Conservation (phyloP, 2,888 invertebrate genomes). For the Atrina japonica region DNA sequence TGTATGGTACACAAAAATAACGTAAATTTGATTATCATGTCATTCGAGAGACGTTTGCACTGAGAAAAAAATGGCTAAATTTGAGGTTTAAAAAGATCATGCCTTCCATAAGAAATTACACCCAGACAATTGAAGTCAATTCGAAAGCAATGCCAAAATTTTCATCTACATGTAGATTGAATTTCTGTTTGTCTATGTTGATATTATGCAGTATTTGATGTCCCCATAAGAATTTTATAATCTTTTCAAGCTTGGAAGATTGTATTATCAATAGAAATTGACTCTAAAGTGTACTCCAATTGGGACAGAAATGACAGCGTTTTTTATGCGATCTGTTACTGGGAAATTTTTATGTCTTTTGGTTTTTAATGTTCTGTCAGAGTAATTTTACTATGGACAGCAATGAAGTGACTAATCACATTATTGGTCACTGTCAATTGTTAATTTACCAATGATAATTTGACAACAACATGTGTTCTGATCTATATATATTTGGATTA, state of each 20-base stretch:
- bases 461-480: constrained; percentile 8
- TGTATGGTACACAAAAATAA: too few relatives aligned
- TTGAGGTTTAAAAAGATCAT: constrained; percentile 24
- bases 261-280: constrained; percentile 15
- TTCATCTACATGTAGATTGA: constrained; percentile 43
- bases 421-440: constrained; percentile 7
- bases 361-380: constrained; percentile 15
- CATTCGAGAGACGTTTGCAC: not conserved
- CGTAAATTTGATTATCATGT: constrained; percentile 16
- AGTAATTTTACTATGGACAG: not conserved
- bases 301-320: constrained; percentile 9
- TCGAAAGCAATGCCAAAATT: not conserved
- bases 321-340: constrained; percentile 16
- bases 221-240: constrained; percentile 25
- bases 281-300: constrained; percentile 14
- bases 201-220: constrained; percentile 17
- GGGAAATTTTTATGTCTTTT: constrained; percentile 18
- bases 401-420: not conserved
- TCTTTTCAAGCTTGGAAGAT: constrained; percentile 22
- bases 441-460: not conserved
- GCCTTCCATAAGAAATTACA: constrained; percentile 6
- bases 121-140: constrained; percentile 27
- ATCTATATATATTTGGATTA: too few relatives aligned
- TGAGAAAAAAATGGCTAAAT: not conserved
- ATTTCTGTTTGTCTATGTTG: constrained; percentile 28